Conservation (phyloP, 2,113 vertebrate genomes). For the Herpetotheres cachinnans region DNA sequence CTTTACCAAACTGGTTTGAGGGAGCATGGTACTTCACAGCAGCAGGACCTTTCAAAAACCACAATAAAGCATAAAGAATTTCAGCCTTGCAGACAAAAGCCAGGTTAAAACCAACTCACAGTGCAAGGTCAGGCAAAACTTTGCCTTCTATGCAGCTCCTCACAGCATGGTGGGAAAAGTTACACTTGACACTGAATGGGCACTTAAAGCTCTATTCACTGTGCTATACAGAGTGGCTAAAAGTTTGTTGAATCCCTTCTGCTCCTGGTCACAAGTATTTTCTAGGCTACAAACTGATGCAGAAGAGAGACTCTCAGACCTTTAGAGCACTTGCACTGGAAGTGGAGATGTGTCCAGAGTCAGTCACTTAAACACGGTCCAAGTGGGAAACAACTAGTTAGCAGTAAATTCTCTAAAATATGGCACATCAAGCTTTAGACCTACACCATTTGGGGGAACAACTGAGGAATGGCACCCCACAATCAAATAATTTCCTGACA, state of each 20-base stretch:
- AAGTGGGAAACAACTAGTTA: not conserved
- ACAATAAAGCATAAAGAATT: not conserved
- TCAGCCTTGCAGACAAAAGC: not conserved
- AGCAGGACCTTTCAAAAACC: slow-evolving; percentile 60
- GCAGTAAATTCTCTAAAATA: not conserved
- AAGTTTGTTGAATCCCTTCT: not conserved
- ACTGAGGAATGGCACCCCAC: not conserved
- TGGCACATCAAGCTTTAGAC: not conserved
- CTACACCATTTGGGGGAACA: not conserved
- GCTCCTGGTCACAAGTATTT: not conserved
- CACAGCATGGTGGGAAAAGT: not conserved
- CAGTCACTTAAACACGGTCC: not conserved
- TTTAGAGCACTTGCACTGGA: not conserved
- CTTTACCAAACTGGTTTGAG: slow-evolving; percentile 78
- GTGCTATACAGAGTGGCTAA: accelerated
- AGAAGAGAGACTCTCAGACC: not conserved
- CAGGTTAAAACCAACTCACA: not conserved
- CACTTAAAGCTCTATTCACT: not conserved
- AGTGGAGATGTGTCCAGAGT: not conserved
- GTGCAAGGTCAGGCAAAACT: not conserved
- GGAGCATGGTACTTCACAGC: slow-evolving; percentile 69
- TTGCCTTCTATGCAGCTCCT: no score
- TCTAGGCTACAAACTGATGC: not conserved
- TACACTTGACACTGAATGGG: not conserved
- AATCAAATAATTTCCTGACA: not conserved